Conservation (phyloP, 2,113 vertebrate species). For the Ctenomys sociabilis region DNA sequence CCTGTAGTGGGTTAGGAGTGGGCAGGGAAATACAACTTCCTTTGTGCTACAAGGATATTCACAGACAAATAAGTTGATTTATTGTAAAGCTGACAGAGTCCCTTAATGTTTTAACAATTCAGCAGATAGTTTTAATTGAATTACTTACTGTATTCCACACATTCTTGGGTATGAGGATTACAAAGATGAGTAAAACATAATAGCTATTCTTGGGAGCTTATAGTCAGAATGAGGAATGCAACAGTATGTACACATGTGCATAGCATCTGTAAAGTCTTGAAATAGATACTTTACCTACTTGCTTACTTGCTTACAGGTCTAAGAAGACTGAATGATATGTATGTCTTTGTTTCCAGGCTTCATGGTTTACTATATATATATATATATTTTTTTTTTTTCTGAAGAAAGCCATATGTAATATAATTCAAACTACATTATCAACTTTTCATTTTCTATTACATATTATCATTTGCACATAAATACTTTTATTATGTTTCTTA, state of each 20-base stretch:
- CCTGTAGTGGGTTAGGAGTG: neutral
- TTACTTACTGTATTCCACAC: neutral
- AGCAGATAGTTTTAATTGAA: slow-evolving; percentile 57
- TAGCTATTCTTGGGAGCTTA: neutral
- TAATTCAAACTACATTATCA: slow-evolving; percentile 16
- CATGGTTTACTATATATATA: neutral
- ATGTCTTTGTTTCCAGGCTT: slow-evolving; percentile 31
- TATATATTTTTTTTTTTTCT: neutral
- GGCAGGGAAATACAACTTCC: slow-evolving; percentile 9
- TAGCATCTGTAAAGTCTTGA: slow-evolving; percentile 2
- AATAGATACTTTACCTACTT: neutral
- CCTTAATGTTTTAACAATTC: neutral
- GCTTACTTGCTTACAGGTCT: neutral
- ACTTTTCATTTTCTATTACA: slow-evolving; percentile 43
- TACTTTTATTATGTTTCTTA: slow-evolving; percentile 42
- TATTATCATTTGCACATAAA: slow-evolving; percentile 28
- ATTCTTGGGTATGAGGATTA: neutral
- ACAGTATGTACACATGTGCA: neutral
- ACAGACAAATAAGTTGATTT: slow-evolving; percentile 32
- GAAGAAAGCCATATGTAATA: neutral
- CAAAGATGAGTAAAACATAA: slow-evolving; percentile 40
- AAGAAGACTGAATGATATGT: neutral
- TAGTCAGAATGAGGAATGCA: neutral
- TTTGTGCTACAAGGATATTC: slow-evolving; percentile 37
- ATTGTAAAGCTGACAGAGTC: neutral